A percentile compares a stretch with the other conserved stretches of the same genome.
phyloP scores from a whole-genome alignment of 64 coral and sea anemone genomes.

The Exaiptasia diaphana region DNA sequence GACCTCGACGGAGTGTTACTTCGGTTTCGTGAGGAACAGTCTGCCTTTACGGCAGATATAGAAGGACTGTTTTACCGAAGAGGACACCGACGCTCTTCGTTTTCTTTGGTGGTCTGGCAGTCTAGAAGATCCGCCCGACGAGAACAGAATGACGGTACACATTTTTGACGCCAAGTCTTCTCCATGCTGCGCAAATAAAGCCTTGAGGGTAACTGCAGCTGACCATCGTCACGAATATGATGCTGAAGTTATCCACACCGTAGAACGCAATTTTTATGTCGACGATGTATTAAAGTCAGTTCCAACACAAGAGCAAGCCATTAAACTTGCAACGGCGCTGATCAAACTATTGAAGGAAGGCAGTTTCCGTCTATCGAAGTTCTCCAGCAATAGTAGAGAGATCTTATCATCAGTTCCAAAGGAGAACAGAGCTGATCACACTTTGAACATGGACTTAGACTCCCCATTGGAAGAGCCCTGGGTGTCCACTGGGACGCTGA shows the following conservation, averaged over 20 bases:
- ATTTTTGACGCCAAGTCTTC: not conserved
- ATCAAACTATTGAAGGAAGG: not conserved
- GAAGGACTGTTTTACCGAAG: slow-evolving; percentile 36
- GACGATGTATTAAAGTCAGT: slow-evolving; percentile 10
- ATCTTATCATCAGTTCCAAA: not conserved
- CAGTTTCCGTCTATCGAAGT: slow-evolving; percentile 4
- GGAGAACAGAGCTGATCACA: not conserved
- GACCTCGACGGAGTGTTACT: not conserved
- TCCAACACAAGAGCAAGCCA: not conserved
- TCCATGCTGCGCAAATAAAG: not conserved
- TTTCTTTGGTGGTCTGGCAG: slow-evolving; percentile 17
- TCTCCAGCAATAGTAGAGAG: not conserved
- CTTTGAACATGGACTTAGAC: not conserved
- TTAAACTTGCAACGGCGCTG: not conserved
- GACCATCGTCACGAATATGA: not conserved
- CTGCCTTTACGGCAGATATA: slow-evolving; percentile 46
- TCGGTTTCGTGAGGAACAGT: slow-evolving; percentile 36
- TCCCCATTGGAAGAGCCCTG: not conserved
- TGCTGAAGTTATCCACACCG: not conserved
- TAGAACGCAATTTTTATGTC: not conserved
- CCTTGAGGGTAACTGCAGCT: not conserved
- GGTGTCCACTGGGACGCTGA: not conserved
- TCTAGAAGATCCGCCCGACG: slow-evolving; percentile 2
- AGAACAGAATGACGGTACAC: slow-evolving; percentile 15
- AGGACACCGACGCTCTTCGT: slow-evolving; percentile 36